A percentile compares a stretch with the other conserved stretches of the same genome.
Evolutionary conservation across 2,888 invertebrate genomes (phyloP).

Genomic region (Cheilosia vernalis): DNA sequence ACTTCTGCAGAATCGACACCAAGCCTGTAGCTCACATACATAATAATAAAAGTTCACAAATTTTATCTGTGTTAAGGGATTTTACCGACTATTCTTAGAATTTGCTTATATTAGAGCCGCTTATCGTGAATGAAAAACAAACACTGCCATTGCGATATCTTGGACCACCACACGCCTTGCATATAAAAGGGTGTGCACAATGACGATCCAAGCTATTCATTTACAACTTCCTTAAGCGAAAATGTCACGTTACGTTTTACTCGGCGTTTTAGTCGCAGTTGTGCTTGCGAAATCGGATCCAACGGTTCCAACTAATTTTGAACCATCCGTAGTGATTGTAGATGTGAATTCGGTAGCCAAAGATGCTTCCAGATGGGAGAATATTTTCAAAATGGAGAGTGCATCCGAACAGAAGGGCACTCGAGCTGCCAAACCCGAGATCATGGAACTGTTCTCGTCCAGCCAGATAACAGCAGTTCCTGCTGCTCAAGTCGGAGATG

Average conservation of each 20-base stretch:
- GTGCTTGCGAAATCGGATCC: background rate
- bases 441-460: background rate
- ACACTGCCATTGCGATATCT: background rate
- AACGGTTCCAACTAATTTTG: background rate
- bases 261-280: background rate
- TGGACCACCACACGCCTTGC: background rate
- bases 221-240: background rate
- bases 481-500: background rate
- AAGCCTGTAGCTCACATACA: no score
- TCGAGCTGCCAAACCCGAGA: background rate
- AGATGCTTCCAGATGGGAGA: background rate
- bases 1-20: no score
- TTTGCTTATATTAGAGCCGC: background rate
- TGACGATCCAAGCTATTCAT: background rate
- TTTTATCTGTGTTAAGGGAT: background rate
- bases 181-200: background rate
- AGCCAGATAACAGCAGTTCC: conserved; percentile 21
- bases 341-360: background rate
- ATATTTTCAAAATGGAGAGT: background rate
- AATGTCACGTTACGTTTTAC: conserved; percentile 2
- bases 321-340: background rate
- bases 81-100: background rate
- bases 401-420: background rate
- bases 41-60: no score
- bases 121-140: background rate